phyloP scores from a whole-genome alignment of 2,113 vertebrate genomes.

The Seriola quinqueradiata region DNA sequence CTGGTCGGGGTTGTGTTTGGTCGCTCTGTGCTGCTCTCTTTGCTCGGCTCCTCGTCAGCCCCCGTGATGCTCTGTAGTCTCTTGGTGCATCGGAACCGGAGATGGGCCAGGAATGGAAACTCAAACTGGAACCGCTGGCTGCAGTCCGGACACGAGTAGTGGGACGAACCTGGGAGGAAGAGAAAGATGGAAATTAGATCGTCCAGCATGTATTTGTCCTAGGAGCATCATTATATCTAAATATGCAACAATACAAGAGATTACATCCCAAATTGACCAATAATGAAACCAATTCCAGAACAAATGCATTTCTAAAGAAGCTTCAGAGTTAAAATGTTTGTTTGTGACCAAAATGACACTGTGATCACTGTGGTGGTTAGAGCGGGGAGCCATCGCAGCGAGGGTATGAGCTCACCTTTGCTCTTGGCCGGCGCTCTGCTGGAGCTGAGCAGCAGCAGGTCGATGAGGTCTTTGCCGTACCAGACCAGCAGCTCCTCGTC shows the following conservation, averaged over 20 bases:
- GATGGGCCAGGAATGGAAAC: slow-evolving; percentile 93
- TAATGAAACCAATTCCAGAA: neutral
- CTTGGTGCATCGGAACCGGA: slow-evolving; percentile 96
- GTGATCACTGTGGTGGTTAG: too few relatives aligned
- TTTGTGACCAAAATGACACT: neutral
- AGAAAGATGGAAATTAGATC: neutral
- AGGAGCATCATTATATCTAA: neutral
- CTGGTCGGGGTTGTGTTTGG: slow-evolving; percentile 73
- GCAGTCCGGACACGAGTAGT: slow-evolving; percentile 92
- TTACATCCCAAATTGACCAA: neutral
- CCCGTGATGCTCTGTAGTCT: slow-evolving; percentile 85
- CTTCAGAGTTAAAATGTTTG: neutral
- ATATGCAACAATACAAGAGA: neutral
- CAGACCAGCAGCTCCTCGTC: slow-evolving; percentile 98
- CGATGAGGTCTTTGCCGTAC: slow-evolving; percentile 96
- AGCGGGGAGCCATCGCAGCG: too few relatives aligned
- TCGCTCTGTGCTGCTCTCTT: slow-evolving; percentile 75
- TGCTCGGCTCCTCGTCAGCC: slow-evolving; percentile 80
- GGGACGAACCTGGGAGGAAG: slow-evolving; percentile 85
- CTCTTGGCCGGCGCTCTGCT: slow-evolving; percentile 86
- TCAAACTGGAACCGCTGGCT: slow-evolving; percentile 97
- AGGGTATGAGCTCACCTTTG: slow-evolving; percentile 87
- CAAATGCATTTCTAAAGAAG: neutral
- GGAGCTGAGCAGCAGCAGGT: slow-evolving; percentile 91
- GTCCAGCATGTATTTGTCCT: neutral